Percentiles rank a stretch among this genome's conserved stretches.
These are phyloP conservation scores for Tachina fera DNA, from an alignment of 2,888 invertebrate genomes.

Conservation along the genomic window DNA sequence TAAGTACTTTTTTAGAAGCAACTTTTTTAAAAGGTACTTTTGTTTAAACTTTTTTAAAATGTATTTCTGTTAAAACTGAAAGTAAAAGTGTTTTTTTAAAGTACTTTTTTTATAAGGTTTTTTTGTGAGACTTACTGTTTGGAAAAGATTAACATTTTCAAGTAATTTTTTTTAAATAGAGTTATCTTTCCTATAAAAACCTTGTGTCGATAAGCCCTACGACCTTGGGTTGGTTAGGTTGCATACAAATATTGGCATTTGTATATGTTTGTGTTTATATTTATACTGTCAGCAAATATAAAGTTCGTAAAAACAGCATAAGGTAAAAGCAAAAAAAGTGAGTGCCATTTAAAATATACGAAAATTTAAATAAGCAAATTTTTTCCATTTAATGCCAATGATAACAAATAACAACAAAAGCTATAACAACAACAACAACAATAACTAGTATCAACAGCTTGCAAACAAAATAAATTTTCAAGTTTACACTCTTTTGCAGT, in stretches of 20 bases:
- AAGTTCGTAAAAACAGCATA: slow-evolving; percentile 48
- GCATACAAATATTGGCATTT: slow-evolving; percentile 3
- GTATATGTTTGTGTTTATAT: slow-evolving; percentile 22
- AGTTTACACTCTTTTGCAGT: slow-evolving; percentile 63
- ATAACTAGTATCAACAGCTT: slow-evolving; percentile 34
- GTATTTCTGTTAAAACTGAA: no score
- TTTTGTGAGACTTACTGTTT: no score
- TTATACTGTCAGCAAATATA: slow-evolving; percentile 62
- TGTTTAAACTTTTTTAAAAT: no score
- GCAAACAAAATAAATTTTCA: slow-evolving; percentile 58
- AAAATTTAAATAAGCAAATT: slow-evolving; percentile 72
- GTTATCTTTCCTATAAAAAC: no score
- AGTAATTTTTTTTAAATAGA: no score
- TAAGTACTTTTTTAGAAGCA: no score
- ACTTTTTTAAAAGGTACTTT: no score
- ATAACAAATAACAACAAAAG: slow-evolving; percentile 64
- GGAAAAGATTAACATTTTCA: no score
- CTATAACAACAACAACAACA: slow-evolving; percentile 49
- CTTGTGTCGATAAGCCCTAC: no score
- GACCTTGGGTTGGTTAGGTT: background rate
- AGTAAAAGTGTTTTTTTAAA: no score
- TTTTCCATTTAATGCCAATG: slow-evolving; percentile 64
- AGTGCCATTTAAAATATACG: slow-evolving; percentile 66
- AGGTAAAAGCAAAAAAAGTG: slow-evolving; percentile 26
- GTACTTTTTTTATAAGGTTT: no score